Evolutionary conservation across 2,888 invertebrate species (phyloP).

Genomic region (Cheilosia impressa): DNA sequence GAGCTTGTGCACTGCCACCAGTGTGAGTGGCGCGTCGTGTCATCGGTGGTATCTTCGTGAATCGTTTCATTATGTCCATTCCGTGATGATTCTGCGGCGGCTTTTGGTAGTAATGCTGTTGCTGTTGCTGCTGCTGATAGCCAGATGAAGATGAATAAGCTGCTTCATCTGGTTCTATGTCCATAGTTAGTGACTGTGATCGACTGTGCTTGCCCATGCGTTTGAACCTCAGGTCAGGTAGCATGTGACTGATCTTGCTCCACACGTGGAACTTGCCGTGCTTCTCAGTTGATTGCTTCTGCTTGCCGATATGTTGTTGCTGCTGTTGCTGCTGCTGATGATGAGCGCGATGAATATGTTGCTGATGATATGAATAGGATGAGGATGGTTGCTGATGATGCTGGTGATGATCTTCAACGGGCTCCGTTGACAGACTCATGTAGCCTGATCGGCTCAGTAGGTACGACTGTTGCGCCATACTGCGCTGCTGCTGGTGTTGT

Average conservation of each 20-base stretch:
- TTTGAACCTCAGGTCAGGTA: slow-evolving; percentile 90
- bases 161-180: slow-evolving; percentile 83
- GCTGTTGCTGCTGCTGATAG: slow-evolving; percentile 26
- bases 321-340: slow-evolving; percentile 79
- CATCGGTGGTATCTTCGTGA: slow-evolving; percentile 79
- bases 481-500: slow-evolving; percentile 70
- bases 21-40: slow-evolving; percentile 77
- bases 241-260: slow-evolving; percentile 86
- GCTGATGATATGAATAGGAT: slow-evolving; percentile 77
- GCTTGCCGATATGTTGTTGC: slow-evolving; percentile 55
- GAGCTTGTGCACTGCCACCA: slow-evolving; percentile 31
- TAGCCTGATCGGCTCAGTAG: slow-evolving; percentile 75
- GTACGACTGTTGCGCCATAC: slow-evolving; percentile 64
- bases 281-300: slow-evolving; percentile 59
- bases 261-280: slow-evolving; percentile 79
- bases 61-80: slow-evolving; percentile 78
- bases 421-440: slow-evolving; percentile 76
- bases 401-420: slow-evolving; percentile 79
- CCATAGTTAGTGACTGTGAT: slow-evolving; percentile 90
- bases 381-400: slow-evolving; percentile 76
- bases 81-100: slow-evolving; percentile 77
- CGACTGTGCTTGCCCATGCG: slow-evolving; percentile 88
- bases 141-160: slow-evolving; percentile 11
- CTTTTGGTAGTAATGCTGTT: slow-evolving; percentile 81
- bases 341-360: slow-evolving; percentile 70